Evolutionary conservation across 2,888 invertebrate genomes (phyloP).

Genomic region (Plebejus anna): DNA sequence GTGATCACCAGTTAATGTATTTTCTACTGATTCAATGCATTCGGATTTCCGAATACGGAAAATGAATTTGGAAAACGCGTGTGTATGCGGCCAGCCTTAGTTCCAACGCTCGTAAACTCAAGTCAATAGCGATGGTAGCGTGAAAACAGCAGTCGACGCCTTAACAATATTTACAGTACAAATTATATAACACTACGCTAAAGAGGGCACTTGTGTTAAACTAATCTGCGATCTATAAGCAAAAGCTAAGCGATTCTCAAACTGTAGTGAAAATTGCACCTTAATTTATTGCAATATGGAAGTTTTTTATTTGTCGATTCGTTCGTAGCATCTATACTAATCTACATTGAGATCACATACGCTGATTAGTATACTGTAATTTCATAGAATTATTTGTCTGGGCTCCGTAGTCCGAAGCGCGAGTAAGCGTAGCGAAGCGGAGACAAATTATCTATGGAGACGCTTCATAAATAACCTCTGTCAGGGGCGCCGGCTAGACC

Average conservation of each 20-base stretch:
- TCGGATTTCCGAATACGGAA: too few species aligned
- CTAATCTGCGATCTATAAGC: slow-evolving; percentile 45
- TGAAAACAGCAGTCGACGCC: slow-evolving; percentile 32
- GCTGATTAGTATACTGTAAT: slow-evolving; percentile 28
- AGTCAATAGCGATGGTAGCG: background rate
- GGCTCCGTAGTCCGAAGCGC: background rate
- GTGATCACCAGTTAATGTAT: too few species aligned
- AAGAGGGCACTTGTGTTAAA: slow-evolving; percentile 44
- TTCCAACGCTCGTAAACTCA: background rate
- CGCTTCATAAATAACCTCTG: background rate
- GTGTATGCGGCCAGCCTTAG: too few species aligned
- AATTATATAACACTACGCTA: slow-evolving; percentile 56
- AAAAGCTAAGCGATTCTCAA: slow-evolving; percentile 42
- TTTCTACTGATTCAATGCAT: too few species aligned
- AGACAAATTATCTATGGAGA: slow-evolving; percentile 3
- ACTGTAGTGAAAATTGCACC: slow-evolving; percentile 20
- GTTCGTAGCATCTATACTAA: slow-evolving; percentile 28
- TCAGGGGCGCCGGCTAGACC: background rate
- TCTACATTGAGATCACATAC: slow-evolving; percentile 30
- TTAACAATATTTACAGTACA: slow-evolving; percentile 63
- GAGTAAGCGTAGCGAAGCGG: slow-evolving; percentile 2
- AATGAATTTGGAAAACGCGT: too few species aligned
- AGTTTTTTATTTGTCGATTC: slow-evolving; percentile 36
- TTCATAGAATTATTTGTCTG: slow-evolving; percentile 13
- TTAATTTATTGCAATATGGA: slow-evolving; percentile 43